A percentile compares a stretch with the other conserved stretches of the same genome.
These are phyloP conservation scores for Eulemur rubriventer DNA, from an alignment of 2,797 vertebrate genomes.

Conservation along the genomic window DNA sequence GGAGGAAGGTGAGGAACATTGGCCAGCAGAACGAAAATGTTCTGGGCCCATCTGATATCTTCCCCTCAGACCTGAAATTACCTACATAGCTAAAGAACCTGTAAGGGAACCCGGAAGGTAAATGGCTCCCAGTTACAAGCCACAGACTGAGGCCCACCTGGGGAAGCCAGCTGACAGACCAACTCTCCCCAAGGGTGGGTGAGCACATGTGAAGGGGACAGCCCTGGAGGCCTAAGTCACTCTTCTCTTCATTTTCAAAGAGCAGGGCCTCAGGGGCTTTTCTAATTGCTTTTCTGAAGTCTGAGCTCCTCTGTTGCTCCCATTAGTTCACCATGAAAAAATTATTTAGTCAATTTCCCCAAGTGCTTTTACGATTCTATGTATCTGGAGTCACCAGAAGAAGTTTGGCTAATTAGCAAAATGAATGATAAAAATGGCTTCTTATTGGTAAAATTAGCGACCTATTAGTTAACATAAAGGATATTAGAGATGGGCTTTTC, in stretches of 20 bases:
- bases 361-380: neutral
- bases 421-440: neutral
- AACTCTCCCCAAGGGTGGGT: neutral
- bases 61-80: neutral
- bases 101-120: neutral
- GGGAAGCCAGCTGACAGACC: neutral
- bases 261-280: neutral
- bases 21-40: neutral
- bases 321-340: neutral
- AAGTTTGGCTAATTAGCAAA: constrained; percentile 21
- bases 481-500: neutral
- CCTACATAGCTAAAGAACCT: neutral
- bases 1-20: neutral
- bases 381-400: neutral
- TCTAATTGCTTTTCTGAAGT: constrained; percentile 40
- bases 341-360: neutral
- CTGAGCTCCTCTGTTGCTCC: constrained; percentile 28
- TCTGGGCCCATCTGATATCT: neutral
- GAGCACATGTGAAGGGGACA: neutral
- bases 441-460: constrained; percentile 28
- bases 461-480: neutral
- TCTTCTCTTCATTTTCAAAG: neutral
- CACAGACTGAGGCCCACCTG: neutral
- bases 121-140: neutral
- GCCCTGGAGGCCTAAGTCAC: neutral